A percentile compares a stretch with the other conserved stretches of the same genome.
Conservation (phyloP, 2,888 invertebrate genomes). For the Perizoma affinitatum region DNA sequence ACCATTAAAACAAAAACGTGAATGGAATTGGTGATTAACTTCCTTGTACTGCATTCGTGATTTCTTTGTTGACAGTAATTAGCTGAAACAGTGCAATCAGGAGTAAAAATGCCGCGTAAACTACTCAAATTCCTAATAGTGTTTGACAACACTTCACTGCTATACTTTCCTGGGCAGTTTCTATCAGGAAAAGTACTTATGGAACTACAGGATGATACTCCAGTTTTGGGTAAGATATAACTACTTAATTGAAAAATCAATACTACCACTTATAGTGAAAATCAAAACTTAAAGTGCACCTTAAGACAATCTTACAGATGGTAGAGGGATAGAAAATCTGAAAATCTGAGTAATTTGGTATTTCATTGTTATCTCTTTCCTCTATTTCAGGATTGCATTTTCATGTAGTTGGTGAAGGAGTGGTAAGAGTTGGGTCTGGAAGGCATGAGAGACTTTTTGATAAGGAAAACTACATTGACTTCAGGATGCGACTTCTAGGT, state of each 20-base stretch:
- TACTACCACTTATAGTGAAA: too few species aligned
- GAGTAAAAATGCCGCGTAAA: slow-evolving; percentile 90
- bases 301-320: too few species aligned
- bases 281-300: too few species aligned
- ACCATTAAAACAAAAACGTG: slow-evolving; percentile 37
- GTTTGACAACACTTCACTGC: slow-evolving; percentile 95
- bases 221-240: slow-evolving; percentile 93
- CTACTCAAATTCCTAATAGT: slow-evolving; percentile 96
- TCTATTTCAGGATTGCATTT: slow-evolving; percentile 91
- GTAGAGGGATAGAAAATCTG: not conserved
- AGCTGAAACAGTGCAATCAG: slow-evolving; percentile 10
- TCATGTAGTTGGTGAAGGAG: slow-evolving; percentile 97
- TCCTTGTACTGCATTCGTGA: slow-evolving; percentile 10
- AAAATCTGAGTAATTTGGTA: not conserved
- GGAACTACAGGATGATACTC: slow-evolving; percentile 96
- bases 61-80: slow-evolving; percentile 18
- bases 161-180: slow-evolving; percentile 97
- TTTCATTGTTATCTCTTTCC: not conserved
- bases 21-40: slow-evolving; percentile 20
- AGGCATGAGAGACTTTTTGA: slow-evolving; percentile 94
- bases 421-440: slow-evolving; percentile 93
- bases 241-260: too few species aligned
- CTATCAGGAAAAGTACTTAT: slow-evolving; percentile 95
- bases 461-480: slow-evolving; percentile 97
- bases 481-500: slow-evolving; percentile 95